Percentiles rank a stretch among this genome's conserved stretches.
phyloP scores from a whole-genome alignment of 2,797 vertebrate species.

The Sebastes umbrosus region DNA sequence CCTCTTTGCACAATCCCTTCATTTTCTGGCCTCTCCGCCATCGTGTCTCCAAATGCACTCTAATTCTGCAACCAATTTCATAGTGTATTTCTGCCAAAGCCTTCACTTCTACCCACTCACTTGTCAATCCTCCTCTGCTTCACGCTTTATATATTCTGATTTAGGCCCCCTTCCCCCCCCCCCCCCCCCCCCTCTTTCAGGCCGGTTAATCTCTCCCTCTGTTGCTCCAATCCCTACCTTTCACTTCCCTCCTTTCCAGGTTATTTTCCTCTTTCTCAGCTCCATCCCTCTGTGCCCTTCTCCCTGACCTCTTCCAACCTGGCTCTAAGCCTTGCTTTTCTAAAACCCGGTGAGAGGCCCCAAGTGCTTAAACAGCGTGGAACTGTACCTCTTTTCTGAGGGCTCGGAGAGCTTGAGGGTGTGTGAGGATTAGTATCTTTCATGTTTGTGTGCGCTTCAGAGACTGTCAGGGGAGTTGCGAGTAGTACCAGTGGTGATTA shows the following conservation, averaged over 20 bases:
- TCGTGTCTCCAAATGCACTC: slow-evolving; percentile 41
- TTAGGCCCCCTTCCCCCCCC: slow-evolving; percentile 49
- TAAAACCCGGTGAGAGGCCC: slow-evolving; percentile 39
- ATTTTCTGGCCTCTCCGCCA: slow-evolving; percentile 39
- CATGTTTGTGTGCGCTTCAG: slow-evolving; percentile 13
- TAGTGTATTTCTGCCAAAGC: slow-evolving; percentile 57
- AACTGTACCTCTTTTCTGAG: slow-evolving; percentile 25
- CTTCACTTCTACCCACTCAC: slow-evolving; percentile 65
- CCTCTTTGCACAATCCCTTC: slow-evolving; percentile 56
- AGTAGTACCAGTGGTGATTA: slow-evolving; percentile 48
- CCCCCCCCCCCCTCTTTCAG: slow-evolving; percentile 25
- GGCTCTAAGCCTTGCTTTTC: slow-evolving; percentile 29
- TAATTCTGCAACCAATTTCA: slow-evolving; percentile 65
- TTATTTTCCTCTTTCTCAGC: slow-evolving; percentile 25
- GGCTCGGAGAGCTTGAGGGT: slow-evolving; percentile 10
- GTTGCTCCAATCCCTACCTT: slow-evolving; percentile 31
- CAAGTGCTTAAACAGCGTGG: slow-evolving; percentile 29
- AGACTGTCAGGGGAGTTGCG: slow-evolving; percentile 29
- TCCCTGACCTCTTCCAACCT: slow-evolving; percentile 44
- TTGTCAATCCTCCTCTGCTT: slow-evolving; percentile 60
- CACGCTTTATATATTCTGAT: slow-evolving; percentile 52
- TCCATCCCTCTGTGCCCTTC: slow-evolving; percentile 35
- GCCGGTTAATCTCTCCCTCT: slow-evolving; percentile 44
- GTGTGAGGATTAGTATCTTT: slow-evolving; percentile 23
- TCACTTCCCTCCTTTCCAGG: slow-evolving; percentile 20